Evolutionary conservation across 2,888 invertebrate genomes (phyloP).

Genomic region (Proisotoma minuta): DNA sequence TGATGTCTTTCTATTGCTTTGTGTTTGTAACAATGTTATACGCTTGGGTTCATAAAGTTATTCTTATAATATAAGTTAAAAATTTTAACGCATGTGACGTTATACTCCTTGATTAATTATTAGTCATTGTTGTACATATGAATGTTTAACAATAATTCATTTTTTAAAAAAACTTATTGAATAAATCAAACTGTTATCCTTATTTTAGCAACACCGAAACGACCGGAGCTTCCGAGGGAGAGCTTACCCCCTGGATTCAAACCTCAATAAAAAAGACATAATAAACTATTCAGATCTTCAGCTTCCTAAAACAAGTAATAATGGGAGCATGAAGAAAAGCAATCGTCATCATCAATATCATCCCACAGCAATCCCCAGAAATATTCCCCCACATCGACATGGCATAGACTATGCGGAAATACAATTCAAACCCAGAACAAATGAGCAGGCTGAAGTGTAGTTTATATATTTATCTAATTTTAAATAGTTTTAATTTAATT

Average conservation of each 20-base stretch:
- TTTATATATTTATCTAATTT: not conserved
- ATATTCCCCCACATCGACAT: slow-evolving; percentile 40
- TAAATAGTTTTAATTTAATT: not conserved
- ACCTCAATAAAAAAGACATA: slow-evolving; percentile 47
- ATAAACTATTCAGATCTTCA: slow-evolving; percentile 51
- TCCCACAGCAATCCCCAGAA: slow-evolving; percentile 38
- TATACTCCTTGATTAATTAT: no score
- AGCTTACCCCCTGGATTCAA: slow-evolving; percentile 44
- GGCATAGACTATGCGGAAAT: slow-evolving; percentile 45
- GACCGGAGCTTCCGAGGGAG: slow-evolving; percentile 46
- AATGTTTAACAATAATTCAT: no score
- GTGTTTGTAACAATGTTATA: no score
- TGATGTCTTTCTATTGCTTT: no score
- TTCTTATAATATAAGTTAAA: no score
- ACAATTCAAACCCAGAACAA: slow-evolving; percentile 47
- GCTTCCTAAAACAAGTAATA: slow-evolving; percentile 50
- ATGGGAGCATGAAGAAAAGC: slow-evolving; percentile 49
- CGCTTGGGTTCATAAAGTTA: no score
- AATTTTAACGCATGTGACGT: no score
- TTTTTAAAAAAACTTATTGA: slow-evolving; percentile 1
- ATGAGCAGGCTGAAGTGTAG: slow-evolving; percentile 47
- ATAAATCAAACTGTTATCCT: not conserved
- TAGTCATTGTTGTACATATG: no score
- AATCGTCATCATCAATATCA: slow-evolving; percentile 38
- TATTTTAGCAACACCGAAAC: slow-evolving; percentile 43